Conservation (phyloP, 2,113 vertebrate genomes). For the Mesocricetus auratus region DNA sequence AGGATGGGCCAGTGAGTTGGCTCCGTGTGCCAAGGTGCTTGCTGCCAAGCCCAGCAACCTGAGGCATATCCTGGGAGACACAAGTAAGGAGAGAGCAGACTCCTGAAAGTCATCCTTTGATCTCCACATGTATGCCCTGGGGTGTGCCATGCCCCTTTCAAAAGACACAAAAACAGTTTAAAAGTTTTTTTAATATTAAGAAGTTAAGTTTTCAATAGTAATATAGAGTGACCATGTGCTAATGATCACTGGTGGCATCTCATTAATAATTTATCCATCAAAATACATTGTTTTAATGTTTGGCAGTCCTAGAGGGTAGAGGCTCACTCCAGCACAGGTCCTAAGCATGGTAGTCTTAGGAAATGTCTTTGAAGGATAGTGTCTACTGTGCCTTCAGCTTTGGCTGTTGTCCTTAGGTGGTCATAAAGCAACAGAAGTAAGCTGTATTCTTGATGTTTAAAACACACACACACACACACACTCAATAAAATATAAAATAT, state of each 20-base stretch:
- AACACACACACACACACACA: not conserved
- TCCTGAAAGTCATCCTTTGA: not conserved
- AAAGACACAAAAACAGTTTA: not conserved
- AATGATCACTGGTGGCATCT: not conserved
- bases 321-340: not conserved
- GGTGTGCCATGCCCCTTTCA: not conserved
- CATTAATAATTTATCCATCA: not conserved
- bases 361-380: not conserved
- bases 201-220: constrained; percentile 1
- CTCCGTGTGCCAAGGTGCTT: not conserved
- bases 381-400: not conserved
- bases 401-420: not conserved
- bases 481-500: not conserved
- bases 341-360: not conserved
- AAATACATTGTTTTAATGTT: not conserved
- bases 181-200: not conserved
- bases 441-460: not conserved
- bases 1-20: not conserved
- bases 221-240: not conserved
- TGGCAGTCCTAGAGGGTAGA: not conserved
- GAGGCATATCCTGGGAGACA: not conserved
- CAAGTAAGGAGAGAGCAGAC: not conserved
- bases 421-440: not conserved
- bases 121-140: not conserved
- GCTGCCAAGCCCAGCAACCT: not conserved